Evolutionary conservation across 2,888 invertebrate species (phyloP).

Genomic region (Muschampia staudingeri): DNA sequence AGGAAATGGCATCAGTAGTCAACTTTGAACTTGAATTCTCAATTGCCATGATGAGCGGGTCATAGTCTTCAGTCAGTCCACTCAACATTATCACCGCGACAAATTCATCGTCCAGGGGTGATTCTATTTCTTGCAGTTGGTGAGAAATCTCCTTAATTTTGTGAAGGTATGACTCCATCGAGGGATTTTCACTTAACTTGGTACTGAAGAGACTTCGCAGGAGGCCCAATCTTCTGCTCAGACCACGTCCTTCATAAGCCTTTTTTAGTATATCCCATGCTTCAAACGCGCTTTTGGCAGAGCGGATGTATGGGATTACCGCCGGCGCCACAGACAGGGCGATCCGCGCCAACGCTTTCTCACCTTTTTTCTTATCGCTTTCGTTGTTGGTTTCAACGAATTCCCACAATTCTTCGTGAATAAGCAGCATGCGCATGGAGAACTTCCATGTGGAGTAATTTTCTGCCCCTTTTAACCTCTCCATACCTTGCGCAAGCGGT

Average conservation of each 20-base stretch:
- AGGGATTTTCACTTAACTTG: constrained; percentile 3
- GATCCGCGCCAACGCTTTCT: neutral
- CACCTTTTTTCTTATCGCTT: neutral
- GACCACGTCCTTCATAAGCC: neutral
- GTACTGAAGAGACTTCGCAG: neutral
- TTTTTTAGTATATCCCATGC: neutral
- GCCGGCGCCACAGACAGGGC: neutral
- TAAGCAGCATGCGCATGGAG: neutral
- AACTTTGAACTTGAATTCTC: neutral
- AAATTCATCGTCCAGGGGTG: neutral
- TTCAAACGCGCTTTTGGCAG: neutral
- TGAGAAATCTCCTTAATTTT: constrained; percentile 3
- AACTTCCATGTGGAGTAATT: constrained; percentile 4
- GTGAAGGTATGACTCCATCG: constrained; percentile 10
- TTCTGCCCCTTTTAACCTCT: neutral
- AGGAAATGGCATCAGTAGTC: neutral
- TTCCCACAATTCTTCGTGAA: constrained; percentile 4
- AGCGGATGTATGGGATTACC: neutral
- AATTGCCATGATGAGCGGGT: neutral
- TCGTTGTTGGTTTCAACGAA: neutral
- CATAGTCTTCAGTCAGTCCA: neutral
- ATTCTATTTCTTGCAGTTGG: neutral
- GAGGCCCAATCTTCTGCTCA: neutral
- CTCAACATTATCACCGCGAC: neutral
- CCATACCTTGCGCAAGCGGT: neutral